Percentiles rank a stretch among this genome's conserved stretches.
Conservation (phyloP, 2,113 vertebrate species). For the Notechis scutatus region DNA sequence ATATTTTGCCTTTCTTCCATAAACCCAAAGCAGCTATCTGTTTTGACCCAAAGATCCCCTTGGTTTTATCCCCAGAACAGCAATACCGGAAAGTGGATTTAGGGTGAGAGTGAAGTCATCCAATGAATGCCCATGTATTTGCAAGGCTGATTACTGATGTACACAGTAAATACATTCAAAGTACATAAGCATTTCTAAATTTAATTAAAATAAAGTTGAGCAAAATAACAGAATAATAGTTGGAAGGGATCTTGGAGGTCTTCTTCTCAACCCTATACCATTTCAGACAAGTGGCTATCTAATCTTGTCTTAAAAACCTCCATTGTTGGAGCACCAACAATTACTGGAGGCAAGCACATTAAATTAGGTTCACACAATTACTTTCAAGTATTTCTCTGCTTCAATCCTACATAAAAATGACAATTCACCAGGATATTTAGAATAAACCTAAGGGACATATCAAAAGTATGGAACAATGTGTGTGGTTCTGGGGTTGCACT, state of each 20-base stretch:
- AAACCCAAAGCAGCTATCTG: not conserved
- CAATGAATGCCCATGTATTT: not conserved
- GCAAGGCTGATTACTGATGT: not conserved
- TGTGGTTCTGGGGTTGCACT: not conserved
- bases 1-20: not conserved
- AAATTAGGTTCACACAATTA: not conserved
- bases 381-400: not conserved
- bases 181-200: not conserved
- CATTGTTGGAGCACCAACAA: no score
- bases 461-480: not conserved
- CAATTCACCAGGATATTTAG: not conserved
- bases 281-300: no score
- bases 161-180: not conserved
- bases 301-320: no score
- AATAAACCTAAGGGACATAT: not conserved
- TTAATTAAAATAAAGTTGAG: not conserved
- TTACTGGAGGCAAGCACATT: not conserved
- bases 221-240: no score
- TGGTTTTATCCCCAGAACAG: not conserved
- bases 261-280: no score
- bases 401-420: not conserved
- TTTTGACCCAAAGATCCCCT: not conserved
- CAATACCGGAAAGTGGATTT: not conserved
- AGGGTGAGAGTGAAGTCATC: not conserved
- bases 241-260: no score